Evolutionary conservation across 2,888 invertebrate genomes (phyloP), one percentile per base, ranked within the genome.

Genomic region (Adelognathus sp.): DNA sequence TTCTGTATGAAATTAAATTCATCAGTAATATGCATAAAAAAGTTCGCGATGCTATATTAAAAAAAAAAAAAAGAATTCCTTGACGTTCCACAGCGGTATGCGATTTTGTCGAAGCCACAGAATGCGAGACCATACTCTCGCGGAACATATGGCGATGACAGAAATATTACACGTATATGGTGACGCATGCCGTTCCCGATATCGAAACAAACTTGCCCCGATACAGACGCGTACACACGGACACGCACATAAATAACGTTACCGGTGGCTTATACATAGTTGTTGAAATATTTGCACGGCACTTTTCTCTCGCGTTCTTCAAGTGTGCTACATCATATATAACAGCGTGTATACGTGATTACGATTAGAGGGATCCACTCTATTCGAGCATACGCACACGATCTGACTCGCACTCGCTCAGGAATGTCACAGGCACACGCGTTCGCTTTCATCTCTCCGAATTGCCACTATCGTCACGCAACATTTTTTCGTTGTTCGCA

Each of bases 141-240:
- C 69, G 7, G 33, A 74, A 46, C 79, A 79, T 75, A 76, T 79
- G 79, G 79, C 67, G 56, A 75, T 66, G 75, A 71, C 56, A 39
- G 41, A 79, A 56, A 72, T 39, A 63, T 50, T n/a, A 66, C 41
- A 54, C 71, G 58, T 63, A 56, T 64, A 80, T 33, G 52, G 70
- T 82, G 82, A 80, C 78, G 80, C 77, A 80, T 66, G 64, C 39
- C 54, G 76, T 58, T 56, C 61, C 56, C 72, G 69, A 75, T 81
- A 81, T 80, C 78, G 79, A 61, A 74, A 79, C 66, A 63, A 75
- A 73, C 11, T 50, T 50, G 24, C 24, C 24, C 50, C n/a, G n/a
- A n/a, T n/a, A n/a, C n/a, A n/a, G n/a, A n/a, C n/a, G n/a, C n/a
- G n/a, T n/a, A n/a, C n/a, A n/a, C n/a, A n/a, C n/a, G n/a, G n/a